phyloP scores from a whole-genome alignment of 2,797 vertebrate species.

The Sebastes minor region DNA sequence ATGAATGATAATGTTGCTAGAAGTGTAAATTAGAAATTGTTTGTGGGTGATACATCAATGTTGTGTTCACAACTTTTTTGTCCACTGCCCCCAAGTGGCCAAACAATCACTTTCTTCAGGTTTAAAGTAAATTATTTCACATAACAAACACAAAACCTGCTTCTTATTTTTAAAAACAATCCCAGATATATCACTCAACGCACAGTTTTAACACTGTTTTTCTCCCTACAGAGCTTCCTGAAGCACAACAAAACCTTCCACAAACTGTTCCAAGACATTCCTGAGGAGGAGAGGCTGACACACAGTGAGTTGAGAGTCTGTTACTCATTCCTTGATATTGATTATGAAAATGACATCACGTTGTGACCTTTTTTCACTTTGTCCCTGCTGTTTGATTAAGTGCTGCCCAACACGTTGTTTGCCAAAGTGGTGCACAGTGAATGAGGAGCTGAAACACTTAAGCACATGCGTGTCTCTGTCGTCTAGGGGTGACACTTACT shows the following conservation, averaged over 20 bases:
- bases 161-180: neutral
- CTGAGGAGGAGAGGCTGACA: constrained; percentile 72
- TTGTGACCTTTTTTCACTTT: constrained; percentile 17
- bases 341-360: constrained; percentile 32
- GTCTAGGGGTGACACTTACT: neutral
- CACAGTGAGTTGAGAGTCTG: constrained; percentile 76
- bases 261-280: constrained; percentile 83
- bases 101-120: neutral
- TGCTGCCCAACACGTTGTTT: neutral
- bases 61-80: neutral
- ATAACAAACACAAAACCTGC: neutral
- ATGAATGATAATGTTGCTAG: neutral
- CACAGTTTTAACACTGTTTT: neutral
- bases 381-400: constrained; percentile 20
- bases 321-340: constrained; percentile 34
- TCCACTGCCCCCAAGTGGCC: neutral
- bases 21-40: too few relatives aligned
- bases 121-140: neutral
- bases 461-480: constrained; percentile 3
- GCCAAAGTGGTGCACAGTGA: neutral
- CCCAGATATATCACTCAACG: neutral
- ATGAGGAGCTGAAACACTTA: neutral
- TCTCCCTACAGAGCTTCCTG: constrained; percentile 54
- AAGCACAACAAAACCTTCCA: constrained; percentile 80
- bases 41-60: neutral